Evolutionary conservation across 2,113 vertebrate species (phyloP), one percentile per base, ranked within the genome.

Genomic region (Gavia stellata): DNA sequence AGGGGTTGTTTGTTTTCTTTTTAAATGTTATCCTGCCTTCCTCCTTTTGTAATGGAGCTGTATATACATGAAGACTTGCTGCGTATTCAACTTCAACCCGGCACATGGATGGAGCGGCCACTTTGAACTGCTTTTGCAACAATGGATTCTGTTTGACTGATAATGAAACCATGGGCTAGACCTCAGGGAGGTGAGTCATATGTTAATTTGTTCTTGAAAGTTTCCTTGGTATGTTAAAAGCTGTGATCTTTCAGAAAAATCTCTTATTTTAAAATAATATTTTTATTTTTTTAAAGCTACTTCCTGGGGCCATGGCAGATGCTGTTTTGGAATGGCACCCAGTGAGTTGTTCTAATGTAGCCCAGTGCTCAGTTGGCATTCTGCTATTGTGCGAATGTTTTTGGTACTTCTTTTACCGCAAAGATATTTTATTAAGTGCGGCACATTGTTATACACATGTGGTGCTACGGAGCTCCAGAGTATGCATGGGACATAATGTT

Each of bases 401-500:
- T 94, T 61, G 83, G 88, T 86, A 20, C 70, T 92, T 87, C 77
- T 85, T 91, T 77, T 74, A 71, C 94, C 74, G 3, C 93, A 92
- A 62, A 90, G 90, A 94, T 90, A 81, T 94, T 97, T 95, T 83
- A 89, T 97, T 67, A 95, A 92, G 92, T n/a, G 86, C n/a, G 45
- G 90, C 95, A 87, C 90, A 90, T 95, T 96, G 95, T 97, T 95
- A 82, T 88, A 95, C 92, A 74, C 95, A 96, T 95, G 90, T 94
- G 92, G 92, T 94, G 86, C 85, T 83, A 19, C 45, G 95, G 88
- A 92, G 66, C 90, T 87, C 86, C 73, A 67, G 88, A 92, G 71
- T 95, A 93, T 91, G 94, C 94, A 85, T 90, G 89, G 94, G 88
- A 90, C 92, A 93, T 91, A 79, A 86, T 81, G 94, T 42, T 63